phyloP scores from a whole-genome alignment of 2,113 vertebrate species.

The Mesitornis unicolor region DNA sequence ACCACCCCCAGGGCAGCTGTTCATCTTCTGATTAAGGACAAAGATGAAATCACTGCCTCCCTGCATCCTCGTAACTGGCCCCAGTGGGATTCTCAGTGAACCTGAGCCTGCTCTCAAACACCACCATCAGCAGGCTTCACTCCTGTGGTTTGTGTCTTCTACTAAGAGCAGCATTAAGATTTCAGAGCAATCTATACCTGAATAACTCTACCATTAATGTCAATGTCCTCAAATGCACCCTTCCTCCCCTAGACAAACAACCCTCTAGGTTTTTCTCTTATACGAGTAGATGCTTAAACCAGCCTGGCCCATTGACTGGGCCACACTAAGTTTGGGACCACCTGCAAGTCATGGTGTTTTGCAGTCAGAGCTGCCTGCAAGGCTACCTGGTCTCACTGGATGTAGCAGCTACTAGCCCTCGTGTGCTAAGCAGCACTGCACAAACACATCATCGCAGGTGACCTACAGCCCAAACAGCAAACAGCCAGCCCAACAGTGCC shows the following conservation, averaged over 20 bases:
- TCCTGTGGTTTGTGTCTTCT: not conserved
- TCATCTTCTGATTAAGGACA: not conserved
- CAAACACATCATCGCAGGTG: not conserved
- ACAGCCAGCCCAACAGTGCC: not conserved
- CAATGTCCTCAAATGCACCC: fast-evolving
- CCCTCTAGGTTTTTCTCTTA: not conserved
- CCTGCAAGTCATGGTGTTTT: not conserved
- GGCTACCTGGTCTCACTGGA: not conserved
- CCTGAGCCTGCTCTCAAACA: not conserved
- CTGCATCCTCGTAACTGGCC: not conserved
- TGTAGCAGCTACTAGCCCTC: not conserved
- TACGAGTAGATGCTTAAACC: not conserved
- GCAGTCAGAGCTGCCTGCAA: not conserved
- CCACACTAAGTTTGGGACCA: not conserved
- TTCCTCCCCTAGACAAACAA: not conserved
- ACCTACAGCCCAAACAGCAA: not conserved
- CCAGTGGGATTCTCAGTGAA: not conserved
- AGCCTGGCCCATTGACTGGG: not conserved
- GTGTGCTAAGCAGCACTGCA: not conserved
- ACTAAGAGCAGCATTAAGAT: not conserved
- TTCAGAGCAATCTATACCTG: not conserved
- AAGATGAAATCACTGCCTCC: not conserved
- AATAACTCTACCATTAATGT: not conserved
- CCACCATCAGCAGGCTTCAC: not conserved
- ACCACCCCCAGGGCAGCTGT: not conserved